Percentiles rank a stretch among this genome's conserved stretches.
These are phyloP conservation scores for Melinaea marsaeus DNA, from an alignment of 2,888 invertebrate species.

Conservation along the genomic window DNA sequence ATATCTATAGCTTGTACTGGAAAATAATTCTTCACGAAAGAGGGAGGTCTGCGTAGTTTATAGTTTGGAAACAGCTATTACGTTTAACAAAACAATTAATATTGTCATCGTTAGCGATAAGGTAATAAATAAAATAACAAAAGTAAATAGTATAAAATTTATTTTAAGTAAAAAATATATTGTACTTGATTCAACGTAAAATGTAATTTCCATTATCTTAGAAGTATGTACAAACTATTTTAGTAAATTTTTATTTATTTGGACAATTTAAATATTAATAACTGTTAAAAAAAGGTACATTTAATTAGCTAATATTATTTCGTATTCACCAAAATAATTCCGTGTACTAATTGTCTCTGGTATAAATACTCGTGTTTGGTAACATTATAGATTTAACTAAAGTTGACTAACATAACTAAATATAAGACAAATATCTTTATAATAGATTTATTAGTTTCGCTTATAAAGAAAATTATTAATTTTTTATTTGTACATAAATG, in stretches of 20 bases:
- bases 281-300: background rate
- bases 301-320: background rate
- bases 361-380: background rate
- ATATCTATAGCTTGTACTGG: too few species aligned
- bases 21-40: too few species aligned
- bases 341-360: conserved; percentile 9
- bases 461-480: conserved; percentile 8
- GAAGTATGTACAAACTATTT: conserved; percentile 17
- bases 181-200: conserved; percentile 58
- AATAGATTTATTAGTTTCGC: conserved; percentile 3
- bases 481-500: conserved; percentile 19
- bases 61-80: too few species aligned
- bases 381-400: conserved; percentile 5
- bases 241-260: conserved; percentile 6
- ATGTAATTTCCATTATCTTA: conserved; percentile 44
- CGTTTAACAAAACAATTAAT: too few species aligned
- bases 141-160: conserved; percentile 28
- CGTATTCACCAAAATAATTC: conserved; percentile 7
- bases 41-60: too few species aligned
- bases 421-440: background rate
- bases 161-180: conserved; percentile 15
- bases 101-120: too few species aligned
- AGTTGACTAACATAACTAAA: conserved; percentile 4
- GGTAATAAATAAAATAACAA: too few species aligned
- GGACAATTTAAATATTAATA: conserved; percentile 11